A percentile compares a stretch with the other conserved stretches of the same genome.
Conservation (phyloP, 2,113 vertebrate species). For the Hassar affinis region DNA sequence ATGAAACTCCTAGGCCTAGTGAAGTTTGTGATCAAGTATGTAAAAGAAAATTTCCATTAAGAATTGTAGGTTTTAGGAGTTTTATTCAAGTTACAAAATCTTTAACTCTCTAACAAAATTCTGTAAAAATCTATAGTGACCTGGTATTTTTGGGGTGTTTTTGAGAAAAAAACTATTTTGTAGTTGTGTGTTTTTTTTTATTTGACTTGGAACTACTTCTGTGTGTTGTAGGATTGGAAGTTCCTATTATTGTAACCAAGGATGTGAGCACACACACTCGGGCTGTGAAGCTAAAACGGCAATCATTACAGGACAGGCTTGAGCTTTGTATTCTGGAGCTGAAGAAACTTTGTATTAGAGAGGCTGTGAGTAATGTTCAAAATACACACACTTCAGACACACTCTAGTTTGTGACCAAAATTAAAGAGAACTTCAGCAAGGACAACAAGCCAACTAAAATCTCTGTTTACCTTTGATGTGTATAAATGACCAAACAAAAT, state of each 20-base stretch:
- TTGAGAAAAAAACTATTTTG: not conserved
- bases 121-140: not conserved
- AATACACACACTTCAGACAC: not conserved
- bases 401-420: not conserved
- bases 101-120: not conserved
- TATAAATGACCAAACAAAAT: not conserved
- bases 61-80: not conserved
- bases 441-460: not conserved
- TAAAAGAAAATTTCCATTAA: not conserved
- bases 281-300: slow-evolving; percentile 79
- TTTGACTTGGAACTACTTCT: not conserved
- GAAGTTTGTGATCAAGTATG: too few relatives aligned
- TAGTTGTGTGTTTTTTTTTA: not conserved
- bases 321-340: slow-evolving; percentile 83
- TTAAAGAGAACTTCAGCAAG: not conserved
- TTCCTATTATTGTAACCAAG: slow-evolving; percentile 75
- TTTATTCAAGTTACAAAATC: not conserved
- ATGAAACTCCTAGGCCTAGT: too few relatives aligned
- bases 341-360: slow-evolving; percentile 83
- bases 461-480: not conserved
- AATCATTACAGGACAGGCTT: slow-evolving; percentile 77
- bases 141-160: slow-evolving; percentile 44
- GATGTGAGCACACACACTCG: slow-evolving; percentile 77
- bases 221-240: slow-evolving; percentile 75
- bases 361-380: slow-evolving; percentile 75